Evolutionary conservation across 2,113 vertebrate species (phyloP).

Genomic region (Chaenocephalus aceratus): DNA sequence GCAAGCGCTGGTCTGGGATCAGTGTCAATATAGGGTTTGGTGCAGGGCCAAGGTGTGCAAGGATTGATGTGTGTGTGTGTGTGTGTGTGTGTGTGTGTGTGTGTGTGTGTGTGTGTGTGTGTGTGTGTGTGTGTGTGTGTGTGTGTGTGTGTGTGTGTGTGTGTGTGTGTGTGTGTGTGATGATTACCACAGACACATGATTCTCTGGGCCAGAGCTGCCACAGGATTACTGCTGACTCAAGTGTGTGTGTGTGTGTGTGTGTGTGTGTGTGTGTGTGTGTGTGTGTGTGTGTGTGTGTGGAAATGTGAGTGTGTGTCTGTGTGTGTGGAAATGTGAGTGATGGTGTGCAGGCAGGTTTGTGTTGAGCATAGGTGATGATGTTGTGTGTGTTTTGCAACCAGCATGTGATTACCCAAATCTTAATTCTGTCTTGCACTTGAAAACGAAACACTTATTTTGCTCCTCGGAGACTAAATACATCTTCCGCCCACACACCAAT

Average conservation of each 20-base stretch:
- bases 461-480: conserved; percentile 36
- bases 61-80: conserved; percentile 39
- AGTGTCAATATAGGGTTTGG: conserved; percentile 54
- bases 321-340: not conserved
- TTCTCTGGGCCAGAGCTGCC: conserved; percentile 35
- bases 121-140: not conserved
- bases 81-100: not conserved
- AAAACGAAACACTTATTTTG: conserved; percentile 38
- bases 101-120: too few relatives aligned
- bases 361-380: not conserved
- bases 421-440: conserved; percentile 51
- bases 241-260: conserved; percentile 5
- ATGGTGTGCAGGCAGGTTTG: too few relatives aligned
- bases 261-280: conserved; percentile 5
- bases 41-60: conserved; percentile 47
- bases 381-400: conserved; percentile 16
- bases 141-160: not conserved
- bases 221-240: conserved; percentile 69
- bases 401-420: conserved; percentile 51
- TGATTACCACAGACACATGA: conserved; percentile 42
- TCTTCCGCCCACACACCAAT: conserved; percentile 17
- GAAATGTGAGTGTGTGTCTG: not conserved
- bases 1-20: conserved; percentile 53
- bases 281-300: not conserved
- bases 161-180: not conserved